Percentiles rank a stretch among this genome's conserved stretches.
Conservation (phyloP, 2,888 invertebrate genomes). For the Drepanosiphum platanoidis region DNA sequence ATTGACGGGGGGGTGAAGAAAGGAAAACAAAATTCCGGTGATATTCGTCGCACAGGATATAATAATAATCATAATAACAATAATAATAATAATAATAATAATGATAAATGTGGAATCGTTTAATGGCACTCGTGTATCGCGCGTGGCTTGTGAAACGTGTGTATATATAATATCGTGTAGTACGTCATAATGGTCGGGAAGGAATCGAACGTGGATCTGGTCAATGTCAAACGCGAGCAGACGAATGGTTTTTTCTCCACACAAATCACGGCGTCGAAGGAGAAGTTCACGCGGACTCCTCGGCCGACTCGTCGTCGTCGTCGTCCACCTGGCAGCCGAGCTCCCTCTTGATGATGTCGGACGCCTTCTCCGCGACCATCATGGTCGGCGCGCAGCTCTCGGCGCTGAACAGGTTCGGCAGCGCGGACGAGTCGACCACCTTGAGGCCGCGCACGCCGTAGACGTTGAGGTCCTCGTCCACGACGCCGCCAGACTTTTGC, state of each 20-base stretch:
- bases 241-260: no score
- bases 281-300: neutral
- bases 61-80: no score
- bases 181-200: neutral
- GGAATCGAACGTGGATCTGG: no score
- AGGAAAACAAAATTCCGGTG: neutral
- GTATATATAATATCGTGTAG: neutral
- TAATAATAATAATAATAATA: no score
- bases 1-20: no score
- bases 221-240: no score
- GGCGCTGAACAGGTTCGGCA: constrained; percentile 63
- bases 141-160: no score
- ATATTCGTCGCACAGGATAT: no score
- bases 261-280: no score
- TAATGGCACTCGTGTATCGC: no score
- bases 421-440: constrained; percentile 63
- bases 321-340: constrained; percentile 61
- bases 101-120: no score
- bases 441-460: constrained; percentile 61
- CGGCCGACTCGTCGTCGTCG: neutral
- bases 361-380: constrained; percentile 70
- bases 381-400: constrained; percentile 65
- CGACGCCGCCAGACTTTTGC: constrained; percentile 61
- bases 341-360: constrained; percentile 68
- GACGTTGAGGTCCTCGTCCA: constrained; percentile 63